Base-by-base conservation (phyloP, 2,113 vertebrate genomes). In the Eira barbara region DNA sequence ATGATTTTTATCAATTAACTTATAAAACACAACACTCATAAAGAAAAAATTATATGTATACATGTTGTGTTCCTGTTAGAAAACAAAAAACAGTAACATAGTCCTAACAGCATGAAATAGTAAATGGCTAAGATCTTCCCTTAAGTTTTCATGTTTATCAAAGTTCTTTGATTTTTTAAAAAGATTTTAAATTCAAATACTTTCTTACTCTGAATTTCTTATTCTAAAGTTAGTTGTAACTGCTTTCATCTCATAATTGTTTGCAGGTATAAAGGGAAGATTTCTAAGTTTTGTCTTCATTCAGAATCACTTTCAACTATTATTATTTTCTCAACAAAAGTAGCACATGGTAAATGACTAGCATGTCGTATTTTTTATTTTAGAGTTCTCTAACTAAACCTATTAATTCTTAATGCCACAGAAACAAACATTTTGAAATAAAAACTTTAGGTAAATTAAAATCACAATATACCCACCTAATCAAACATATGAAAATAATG, bases 161-260 rank as follows among this genome's bases (percentile, higher is more conserved):
- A 95, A 91, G 45, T 91, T 71, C 45, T 94, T 83, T 81, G 27
- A 83, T 31, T 88, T 97, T 80, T 93, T 59, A n/a, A 52, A 91
- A 78, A 79, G 59, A 80, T 80, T 42, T 94, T 13, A 97, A 96
- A 94, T 95, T 93, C 31, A 94, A 85, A 86, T 80, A 95, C 7
- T 85, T 86, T 57, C 63, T 34, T 91, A 78, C 13, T 47, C 42
- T 63, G 95, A 97, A 74, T 82, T 49, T 93, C 74, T 81, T 36
- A 83, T 59, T 92, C 55, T 76, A 74, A 73, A 76, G 4, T 82
- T 67, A 94, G 52, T 57, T 87, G 2, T 49, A 76, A 63, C 81
- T 57, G 2, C 11, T 47, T 95, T 59, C 39, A 95, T 88, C 93
- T 96, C 47, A 95, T 80, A 88, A 20, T 89, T 89, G 13, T 67